Percentiles rank a stretch among this genome's conserved stretches.
Evolutionary conservation across 2,888 invertebrate species (phyloP).

Genomic region (Athetis lepigone): DNA sequence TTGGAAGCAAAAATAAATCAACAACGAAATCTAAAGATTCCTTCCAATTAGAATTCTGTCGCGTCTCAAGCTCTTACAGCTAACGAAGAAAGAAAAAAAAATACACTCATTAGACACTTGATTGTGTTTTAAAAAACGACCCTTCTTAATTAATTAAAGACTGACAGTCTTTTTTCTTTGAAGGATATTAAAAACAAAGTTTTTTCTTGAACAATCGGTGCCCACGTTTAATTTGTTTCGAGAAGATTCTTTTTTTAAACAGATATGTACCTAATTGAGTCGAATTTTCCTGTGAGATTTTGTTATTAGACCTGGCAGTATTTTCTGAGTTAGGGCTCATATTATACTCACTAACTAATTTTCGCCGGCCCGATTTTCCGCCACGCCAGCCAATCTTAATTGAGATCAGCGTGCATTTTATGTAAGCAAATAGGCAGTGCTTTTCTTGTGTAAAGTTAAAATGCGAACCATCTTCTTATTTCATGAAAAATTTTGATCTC

Average conservation of each 20-base stretch:
- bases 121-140: conserved; percentile 72
- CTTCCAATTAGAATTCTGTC: conserved; percentile 67
- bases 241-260: conserved; percentile 52
- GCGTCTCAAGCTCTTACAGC: conserved; percentile 54
- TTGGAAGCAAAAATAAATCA: conserved; percentile 38
- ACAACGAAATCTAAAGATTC: conserved; percentile 60
- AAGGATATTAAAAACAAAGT: conserved; percentile 75
- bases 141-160: conserved; percentile 78
- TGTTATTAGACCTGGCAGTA: no score
- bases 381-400: no score
- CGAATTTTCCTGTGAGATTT: no score
- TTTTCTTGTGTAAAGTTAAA: no score
- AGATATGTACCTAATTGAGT: no score
- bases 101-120: conserved; percentile 76
- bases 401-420: no score
- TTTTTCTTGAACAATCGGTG: conserved; percentile 42
- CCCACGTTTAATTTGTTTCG: conserved; percentile 29
- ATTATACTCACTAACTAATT: no score
- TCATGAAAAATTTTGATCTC: no score
- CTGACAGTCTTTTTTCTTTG: conserved; percentile 70
- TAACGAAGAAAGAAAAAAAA: conserved; percentile 63
- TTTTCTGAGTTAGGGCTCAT: no score
- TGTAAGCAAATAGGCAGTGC: no score
- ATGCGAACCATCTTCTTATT: no score
- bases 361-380: no score